These are phyloP conservation scores for Syrrhaptes paradoxus DNA, from an alignment of 2,113 vertebrate genomes.

Conservation along the genomic window DNA sequence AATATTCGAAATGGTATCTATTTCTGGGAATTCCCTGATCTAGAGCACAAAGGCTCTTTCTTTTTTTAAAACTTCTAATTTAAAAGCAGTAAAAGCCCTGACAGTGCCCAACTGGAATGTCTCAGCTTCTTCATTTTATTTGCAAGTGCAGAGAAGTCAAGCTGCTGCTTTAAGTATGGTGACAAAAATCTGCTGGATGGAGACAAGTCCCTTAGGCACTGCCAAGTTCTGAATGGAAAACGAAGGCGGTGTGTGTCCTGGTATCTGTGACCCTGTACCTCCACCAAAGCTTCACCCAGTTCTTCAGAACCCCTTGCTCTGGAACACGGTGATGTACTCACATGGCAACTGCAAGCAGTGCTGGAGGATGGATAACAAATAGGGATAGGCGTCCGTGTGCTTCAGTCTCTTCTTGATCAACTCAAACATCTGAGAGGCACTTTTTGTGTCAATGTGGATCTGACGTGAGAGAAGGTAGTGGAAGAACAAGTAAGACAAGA, in stretches of 20 bases:
- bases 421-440: conserved; percentile 95
- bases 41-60: not conserved
- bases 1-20: not conserved
- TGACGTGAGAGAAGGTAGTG: conserved; percentile 36
- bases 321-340: conserved; percentile 73
- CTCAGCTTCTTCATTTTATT: not conserved
- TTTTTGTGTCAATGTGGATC: conserved; percentile 96
- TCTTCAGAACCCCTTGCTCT: not conserved
- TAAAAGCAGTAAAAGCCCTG: not conserved
- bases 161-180: not conserved
- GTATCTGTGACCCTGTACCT: not conserved
- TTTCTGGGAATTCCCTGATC: conserved; percentile 1
- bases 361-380: conserved; percentile 93
- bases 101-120: not conserved
- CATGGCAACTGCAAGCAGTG: conserved; percentile 97
- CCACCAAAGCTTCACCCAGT: not conserved
- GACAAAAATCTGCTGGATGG: not conserved
- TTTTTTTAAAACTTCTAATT: not conserved
- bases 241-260: not conserved
- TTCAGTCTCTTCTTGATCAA: conserved; percentile 93
- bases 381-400: conserved; percentile 94
- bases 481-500: not conserved
- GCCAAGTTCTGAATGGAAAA: not conserved
- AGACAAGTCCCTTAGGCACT: not conserved
- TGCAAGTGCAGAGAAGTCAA: not conserved